Base-by-base conservation (phyloP, 1,140 invertebrate genomes). In the Drosophila mauritiana region DNA sequence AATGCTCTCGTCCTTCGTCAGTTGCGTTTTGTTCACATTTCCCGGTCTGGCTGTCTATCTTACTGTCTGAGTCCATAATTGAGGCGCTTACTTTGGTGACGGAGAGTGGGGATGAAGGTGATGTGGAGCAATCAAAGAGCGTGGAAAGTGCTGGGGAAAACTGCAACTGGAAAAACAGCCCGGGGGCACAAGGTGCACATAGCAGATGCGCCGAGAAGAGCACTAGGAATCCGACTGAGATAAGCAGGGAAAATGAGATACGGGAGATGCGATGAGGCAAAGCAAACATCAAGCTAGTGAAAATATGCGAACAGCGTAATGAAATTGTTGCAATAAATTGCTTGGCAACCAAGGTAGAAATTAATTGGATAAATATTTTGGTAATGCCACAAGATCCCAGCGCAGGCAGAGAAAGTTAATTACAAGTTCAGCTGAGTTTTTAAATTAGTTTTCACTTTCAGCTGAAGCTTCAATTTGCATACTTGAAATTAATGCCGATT, bases 341-440 rank as follows among this genome's bases (percentile, higher is more conserved):
- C 82, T 78, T 55, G 63, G 70, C 61, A 76, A 85, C 68, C 81
- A 70, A 59, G 82, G 78, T 70, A 76, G 64, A 85, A 83, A 88
- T 85, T 85, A 85, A 85, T 85, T 85, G 82, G 82, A 85, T 74
- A 85, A 86, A 85, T 85, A 82, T 85, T 84, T 86, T 46, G 80
- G 67, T 58, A 81, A 84, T 85, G 79, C 83, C 56, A 79, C 64
- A 51, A 63, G 27, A 45, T 49, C 34, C 48, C 37, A 39, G 48
- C 59, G 31, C 37, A 59, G 55, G 43, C 40, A 37, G 55, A 25
- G 69, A 73, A 80, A 86, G 77, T 86, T 86, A 86, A 84, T 84
- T 84, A 69, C 46, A 31, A 15, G 56, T 61, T 20, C 27, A 51
- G 34, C 17, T 10, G 55, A 51, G 42, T 58, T 45, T 56, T 39